Evolutionary conservation across 2,888 invertebrate species (phyloP).

Genomic region (Ectemnius cavifrons): DNA sequence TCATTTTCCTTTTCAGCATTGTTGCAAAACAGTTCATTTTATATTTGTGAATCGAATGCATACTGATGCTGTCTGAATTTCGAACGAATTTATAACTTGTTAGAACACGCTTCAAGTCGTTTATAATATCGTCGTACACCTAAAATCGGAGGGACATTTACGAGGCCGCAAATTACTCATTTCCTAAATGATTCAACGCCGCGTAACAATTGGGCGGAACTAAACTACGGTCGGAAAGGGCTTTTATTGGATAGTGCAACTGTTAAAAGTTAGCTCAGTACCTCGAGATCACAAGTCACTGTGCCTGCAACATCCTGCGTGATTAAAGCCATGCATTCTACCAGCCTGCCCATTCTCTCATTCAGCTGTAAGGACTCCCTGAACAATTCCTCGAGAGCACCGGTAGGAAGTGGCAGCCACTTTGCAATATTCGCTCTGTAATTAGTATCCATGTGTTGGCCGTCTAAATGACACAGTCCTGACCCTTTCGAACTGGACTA

Average conservation of each 20-base stretch:
- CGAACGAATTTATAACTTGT: slow-evolving; percentile 51
- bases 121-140: slow-evolving; percentile 42
- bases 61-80: slow-evolving; percentile 8
- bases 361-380: slow-evolving; percentile 57
- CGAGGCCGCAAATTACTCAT: neutral
- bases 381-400: slow-evolving; percentile 67
- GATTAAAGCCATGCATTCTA: slow-evolving; percentile 61
- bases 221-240: slow-evolving; percentile 9
- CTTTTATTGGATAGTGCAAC: neutral
- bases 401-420: slow-evolving; percentile 66
- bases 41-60: slow-evolving; percentile 63
- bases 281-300: slow-evolving; percentile 60
- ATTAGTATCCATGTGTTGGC: slow-evolving; percentile 62
- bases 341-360: slow-evolving; percentile 61
- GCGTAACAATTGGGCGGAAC: slow-evolving; percentile 34
- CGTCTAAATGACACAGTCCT: neutral
- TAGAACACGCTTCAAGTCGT: slow-evolving; percentile 53
- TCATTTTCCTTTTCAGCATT: slow-evolving; percentile 60
- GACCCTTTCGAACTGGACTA: too few relatives aligned
- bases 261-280: slow-evolving; percentile 41
- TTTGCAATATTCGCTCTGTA: slow-evolving; percentile 71
- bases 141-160: slow-evolving; percentile 2
- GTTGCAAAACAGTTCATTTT: slow-evolving; percentile 59
- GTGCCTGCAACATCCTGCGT: slow-evolving; percentile 51
- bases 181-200: neutral